Conservation (phyloP, 2,797 vertebrate species). For the Taenioides sp. region DNA sequence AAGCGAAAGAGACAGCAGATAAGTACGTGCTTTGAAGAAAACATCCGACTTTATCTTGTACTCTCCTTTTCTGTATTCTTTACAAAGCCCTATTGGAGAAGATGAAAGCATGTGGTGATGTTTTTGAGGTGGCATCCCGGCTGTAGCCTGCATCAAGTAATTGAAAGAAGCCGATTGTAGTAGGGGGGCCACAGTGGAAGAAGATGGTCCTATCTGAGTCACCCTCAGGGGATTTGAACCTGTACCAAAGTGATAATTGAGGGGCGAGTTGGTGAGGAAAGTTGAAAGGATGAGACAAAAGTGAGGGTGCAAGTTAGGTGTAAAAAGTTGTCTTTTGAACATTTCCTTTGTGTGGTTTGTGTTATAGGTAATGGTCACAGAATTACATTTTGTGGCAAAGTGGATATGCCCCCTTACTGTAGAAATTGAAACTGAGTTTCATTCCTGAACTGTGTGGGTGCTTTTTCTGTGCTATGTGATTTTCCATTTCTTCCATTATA, state of each 20-base stretch:
- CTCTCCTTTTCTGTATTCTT: conserved; percentile 49
- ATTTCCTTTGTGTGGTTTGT: background rate
- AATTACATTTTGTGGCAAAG: background rate
- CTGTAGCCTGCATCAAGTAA: conserved; percentile 74
- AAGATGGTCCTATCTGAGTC: conserved; percentile 37
- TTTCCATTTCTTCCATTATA: background rate
- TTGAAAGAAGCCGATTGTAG: conserved; percentile 68
- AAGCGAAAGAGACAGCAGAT: conserved; percentile 23
- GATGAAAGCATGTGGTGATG: conserved; percentile 70
- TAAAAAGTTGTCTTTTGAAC: background rate
- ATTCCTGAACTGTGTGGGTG: background rate
- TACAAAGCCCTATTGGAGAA: conserved; percentile 57
- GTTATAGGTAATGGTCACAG: background rate
- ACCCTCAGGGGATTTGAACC: conserved; percentile 40
- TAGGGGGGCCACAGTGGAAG: conserved; percentile 18
- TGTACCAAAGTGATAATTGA: conserved; percentile 17
- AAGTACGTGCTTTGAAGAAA: conserved; percentile 67
- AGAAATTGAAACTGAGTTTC: background rate
- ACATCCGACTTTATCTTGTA: conserved; percentile 48
- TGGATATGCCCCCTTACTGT: background rate
- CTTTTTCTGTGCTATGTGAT: background rate
- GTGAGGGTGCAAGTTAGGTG: background rate
- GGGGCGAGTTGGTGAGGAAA: background rate
- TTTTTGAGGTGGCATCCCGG: conserved; percentile 70
- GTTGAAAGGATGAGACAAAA: background rate